Percentiles rank a stretch among this genome's conserved stretches.
Conservation (phyloP, 2,113 vertebrate genomes). For the Syrrhaptes paradoxus region DNA sequence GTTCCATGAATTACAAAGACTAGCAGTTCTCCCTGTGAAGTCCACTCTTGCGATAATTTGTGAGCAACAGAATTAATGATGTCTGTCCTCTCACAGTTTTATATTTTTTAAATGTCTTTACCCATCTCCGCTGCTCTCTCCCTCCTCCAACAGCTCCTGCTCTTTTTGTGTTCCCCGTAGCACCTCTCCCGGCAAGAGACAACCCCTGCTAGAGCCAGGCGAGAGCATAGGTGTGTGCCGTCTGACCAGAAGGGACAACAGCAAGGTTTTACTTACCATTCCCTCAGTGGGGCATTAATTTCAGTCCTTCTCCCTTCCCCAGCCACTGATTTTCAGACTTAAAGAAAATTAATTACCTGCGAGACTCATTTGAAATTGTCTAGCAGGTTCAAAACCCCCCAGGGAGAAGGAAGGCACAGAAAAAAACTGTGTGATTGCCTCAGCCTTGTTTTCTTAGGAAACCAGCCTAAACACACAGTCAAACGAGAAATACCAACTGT, state of each 20-base stretch:
- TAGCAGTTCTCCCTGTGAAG: neutral
- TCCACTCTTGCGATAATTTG: neutral
- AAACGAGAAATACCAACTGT: neutral
- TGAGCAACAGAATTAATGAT: neutral
- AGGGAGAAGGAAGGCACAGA: constrained; percentile 20
- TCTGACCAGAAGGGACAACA: neutral
- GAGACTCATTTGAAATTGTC: constrained; percentile 27
- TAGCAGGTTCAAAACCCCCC: neutral
- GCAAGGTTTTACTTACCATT: neutral
- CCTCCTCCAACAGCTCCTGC: neutral
- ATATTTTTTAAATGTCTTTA: neutral
- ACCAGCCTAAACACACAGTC: constrained; percentile 9
- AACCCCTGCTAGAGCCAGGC: neutral
- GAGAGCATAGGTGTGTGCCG: rapidly evolving
- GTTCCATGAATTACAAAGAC: neutral
- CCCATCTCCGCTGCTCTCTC: neutral
- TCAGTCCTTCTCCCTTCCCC: neutral
- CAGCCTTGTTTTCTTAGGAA: constrained; percentile 55
- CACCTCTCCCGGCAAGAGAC: neutral
- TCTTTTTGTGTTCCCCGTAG: neutral
- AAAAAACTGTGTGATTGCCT: constrained; percentile 3
- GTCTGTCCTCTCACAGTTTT: neutral
- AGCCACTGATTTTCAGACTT: constrained; percentile 1
- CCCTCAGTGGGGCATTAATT: neutral
- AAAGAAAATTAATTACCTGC: constrained; percentile 3